Conservation (phyloP, 2,113 vertebrate species). For the Charina bottae region DNA sequence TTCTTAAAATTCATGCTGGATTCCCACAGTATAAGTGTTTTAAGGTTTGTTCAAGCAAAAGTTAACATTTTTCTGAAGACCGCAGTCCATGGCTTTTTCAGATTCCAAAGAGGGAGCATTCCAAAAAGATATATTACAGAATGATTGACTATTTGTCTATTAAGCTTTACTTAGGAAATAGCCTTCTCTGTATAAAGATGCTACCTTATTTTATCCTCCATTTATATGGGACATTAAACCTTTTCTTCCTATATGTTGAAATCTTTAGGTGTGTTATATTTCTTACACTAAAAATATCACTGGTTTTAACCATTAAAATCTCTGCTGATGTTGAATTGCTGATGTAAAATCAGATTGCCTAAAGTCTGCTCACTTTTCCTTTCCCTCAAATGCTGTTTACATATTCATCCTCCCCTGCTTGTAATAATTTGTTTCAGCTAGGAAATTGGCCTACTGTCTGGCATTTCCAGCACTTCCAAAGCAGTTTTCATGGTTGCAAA, state of each 20-base stretch:
- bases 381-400: conserved; percentile 2
- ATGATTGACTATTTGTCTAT: conserved; percentile 57
- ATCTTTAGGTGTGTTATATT: conserved; percentile 1
- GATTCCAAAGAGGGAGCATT: conserved; percentile 59
- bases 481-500: conserved; percentile 6
- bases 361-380: background rate
- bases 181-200: conserved; percentile 37
- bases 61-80: conserved; percentile 61
- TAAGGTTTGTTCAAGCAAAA: conserved; percentile 68
- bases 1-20: conserved; percentile 68
- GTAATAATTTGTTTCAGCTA: conserved; percentile 15
- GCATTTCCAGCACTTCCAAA: conserved; percentile 17
- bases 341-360: conserved; percentile 7
- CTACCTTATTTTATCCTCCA: conserved; percentile 47
- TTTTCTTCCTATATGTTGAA: background rate
- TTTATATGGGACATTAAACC: conserved; percentile 24
- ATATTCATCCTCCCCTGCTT: conserved; percentile 3
- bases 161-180: conserved; percentile 63
- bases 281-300: background rate
- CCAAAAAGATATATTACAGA: conserved; percentile 70
- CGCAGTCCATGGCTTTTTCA: conserved; percentile 65
- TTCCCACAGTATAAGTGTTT: conserved; percentile 59
- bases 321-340: conserved; percentile 9
- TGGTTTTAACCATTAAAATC: background rate
- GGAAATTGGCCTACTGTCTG: conserved; percentile 32